Evolutionary conservation across 2,888 invertebrate genomes (phyloP).

Genomic region (Drosophila borborema): DNA sequence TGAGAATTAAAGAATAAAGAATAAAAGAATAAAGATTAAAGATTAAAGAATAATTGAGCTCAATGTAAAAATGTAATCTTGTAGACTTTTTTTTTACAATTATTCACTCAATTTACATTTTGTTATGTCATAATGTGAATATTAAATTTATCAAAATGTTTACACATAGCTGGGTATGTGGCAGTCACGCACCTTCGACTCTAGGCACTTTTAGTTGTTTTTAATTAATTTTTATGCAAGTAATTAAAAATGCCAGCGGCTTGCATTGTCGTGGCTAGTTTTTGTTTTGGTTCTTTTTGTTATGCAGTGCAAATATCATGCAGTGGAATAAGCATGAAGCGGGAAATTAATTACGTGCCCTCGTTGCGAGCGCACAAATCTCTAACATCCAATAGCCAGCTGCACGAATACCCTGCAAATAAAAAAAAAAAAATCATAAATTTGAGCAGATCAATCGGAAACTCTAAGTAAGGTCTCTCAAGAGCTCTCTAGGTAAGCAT

Average conservation of each 20-base stretch:
- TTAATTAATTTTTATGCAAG: slow-evolving; percentile 73
- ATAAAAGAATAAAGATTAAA: no score
- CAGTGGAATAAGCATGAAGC: slow-evolving; percentile 56
- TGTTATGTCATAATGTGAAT: neutral
- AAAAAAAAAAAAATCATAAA: neutral
- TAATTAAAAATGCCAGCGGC: slow-evolving; percentile 75
- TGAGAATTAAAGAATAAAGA: neutral
- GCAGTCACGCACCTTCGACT: slow-evolving; percentile 4
- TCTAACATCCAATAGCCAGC: neutral
- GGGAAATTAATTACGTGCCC: slow-evolving; percentile 69
- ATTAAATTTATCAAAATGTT: neutral
- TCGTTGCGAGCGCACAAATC: slow-evolving; percentile 29
- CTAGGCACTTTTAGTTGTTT: slow-evolving; percentile 28
- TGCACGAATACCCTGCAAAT: slow-evolving; percentile 13
- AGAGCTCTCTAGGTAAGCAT: no score
- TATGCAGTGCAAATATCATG: slow-evolving; percentile 43
- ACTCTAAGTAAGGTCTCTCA: neutral
- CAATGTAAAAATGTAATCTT: neutral
- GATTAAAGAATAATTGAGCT: no score
- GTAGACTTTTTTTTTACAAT: neutral
- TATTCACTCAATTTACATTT: no score
- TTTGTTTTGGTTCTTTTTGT: slow-evolving; percentile 32
- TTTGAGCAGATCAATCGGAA: neutral
- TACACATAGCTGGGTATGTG: neutral
- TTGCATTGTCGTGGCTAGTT: slow-evolving; percentile 60